Conservation (phyloP, 2,888 invertebrate genomes). For the Oxyteleia sp. region DNA sequence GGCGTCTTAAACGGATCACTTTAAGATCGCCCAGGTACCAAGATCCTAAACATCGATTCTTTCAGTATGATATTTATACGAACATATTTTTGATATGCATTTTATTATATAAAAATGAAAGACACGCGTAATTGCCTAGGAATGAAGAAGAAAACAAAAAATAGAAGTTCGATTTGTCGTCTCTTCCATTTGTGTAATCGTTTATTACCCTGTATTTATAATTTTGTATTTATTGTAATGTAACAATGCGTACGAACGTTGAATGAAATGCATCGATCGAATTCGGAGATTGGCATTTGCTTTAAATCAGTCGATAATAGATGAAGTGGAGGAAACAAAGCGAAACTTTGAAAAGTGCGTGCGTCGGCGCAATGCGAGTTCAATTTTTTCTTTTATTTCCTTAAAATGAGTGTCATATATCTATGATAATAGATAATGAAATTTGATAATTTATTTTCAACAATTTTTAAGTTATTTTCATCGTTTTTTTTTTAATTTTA, state of each 20-base stretch:
- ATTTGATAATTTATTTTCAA: too few species aligned
- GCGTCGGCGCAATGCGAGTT: too few species aligned
- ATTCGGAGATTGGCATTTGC: conserved; percentile 19
- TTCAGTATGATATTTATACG: conserved; percentile 62
- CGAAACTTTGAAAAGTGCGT: not conserved
- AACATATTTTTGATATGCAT: conserved; percentile 70
- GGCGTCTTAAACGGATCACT: conserved; percentile 25
- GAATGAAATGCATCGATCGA: conserved; percentile 15
- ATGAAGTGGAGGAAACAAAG: conserved; percentile 4
- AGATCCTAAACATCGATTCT: conserved; percentile 61
- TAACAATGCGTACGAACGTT: conserved; percentile 22
- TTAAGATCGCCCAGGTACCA: conserved; percentile 49
- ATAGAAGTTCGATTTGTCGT: conserved; percentile 60
- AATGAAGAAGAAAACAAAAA: conserved; percentile 29
- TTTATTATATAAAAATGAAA: conserved; percentile 56
- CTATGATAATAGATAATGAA: too few species aligned
- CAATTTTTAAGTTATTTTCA: too few species aligned
- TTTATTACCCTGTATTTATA: conserved; percentile 50
- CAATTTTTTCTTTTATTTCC: too few species aligned
- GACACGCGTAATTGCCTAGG: conserved; percentile 61
- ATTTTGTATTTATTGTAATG: conserved; percentile 58
- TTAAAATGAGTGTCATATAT: too few species aligned
- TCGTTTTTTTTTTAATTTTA: too few species aligned
- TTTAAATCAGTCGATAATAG: not conserved
- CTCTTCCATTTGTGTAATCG: conserved; percentile 53